Evolutionary conservation across 2,113 vertebrate genomes (phyloP), one percentile per base, ranked within the genome.

Genomic region (Dipodomys merriami): DNA sequence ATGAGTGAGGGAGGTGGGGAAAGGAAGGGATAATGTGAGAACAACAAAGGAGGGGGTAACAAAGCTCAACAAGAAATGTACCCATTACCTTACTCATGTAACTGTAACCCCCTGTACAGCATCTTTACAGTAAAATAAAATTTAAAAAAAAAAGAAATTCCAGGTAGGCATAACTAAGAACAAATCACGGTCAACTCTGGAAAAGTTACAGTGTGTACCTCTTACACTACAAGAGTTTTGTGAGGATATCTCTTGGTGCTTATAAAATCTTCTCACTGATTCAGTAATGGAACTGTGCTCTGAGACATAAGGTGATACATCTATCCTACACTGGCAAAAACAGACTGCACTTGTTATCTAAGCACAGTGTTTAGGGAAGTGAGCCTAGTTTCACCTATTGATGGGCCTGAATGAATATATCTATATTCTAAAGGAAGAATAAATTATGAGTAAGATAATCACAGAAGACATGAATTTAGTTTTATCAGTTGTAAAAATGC

Each of bases 401-500:
- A 33, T 67, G 44, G 80, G 33, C 30, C 46, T 60, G 19, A 57
- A 76, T 35, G 15, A 73, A 44, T 79, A 73, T 30, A 7, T 25
- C 22, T 23, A 79, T 67, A 57, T 86, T 84, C 30, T 16, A 81
- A 62, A 69, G 25, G 27, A 53, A 72, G 49, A 84, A 84, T 69
- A 53, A 39, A 25, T 74, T 68, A 5, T 74, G 29, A 60, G 13
- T 85, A 80, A 81, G 88, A 65, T 64, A 68, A 44, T 64, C 76
- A 76, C 62, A 85, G 72, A 80, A 73, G 18, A 64, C 11, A 81
- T 86, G 18, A 92, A 69, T 80, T 92, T 62, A 88, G 33, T 88
- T 83, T 5, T 60, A 33, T 53, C 53, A 74, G 49, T 80, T 60
- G 1, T 68, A 53, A 80, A 85, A 80, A 23, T 77, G 7, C 7